Evolutionary conservation across 2,797 vertebrate genomes (phyloP).

Genomic region (Melanotaenia maccullochi): DNA sequence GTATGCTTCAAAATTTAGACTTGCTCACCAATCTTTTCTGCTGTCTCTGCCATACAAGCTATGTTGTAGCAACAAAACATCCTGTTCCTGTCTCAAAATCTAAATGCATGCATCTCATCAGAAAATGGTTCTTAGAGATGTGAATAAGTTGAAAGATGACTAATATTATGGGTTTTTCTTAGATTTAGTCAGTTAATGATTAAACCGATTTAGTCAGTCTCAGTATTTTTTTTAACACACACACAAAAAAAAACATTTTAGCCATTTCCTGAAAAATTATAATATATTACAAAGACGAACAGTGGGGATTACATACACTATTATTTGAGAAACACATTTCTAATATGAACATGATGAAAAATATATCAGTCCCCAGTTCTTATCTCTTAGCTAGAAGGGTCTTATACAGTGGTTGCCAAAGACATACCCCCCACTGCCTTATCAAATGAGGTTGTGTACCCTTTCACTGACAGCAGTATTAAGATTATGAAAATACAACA

Average conservation of each 20-base stretch:
- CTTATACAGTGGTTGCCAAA: conserved; percentile 8
- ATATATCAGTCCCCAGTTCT: neutral
- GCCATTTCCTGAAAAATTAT: neutral
- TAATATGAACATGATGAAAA: neutral
- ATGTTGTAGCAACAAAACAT: conserved; percentile 65
- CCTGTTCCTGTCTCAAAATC: conserved; percentile 64
- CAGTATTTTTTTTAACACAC: neutral
- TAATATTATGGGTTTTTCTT: conserved; percentile 36
- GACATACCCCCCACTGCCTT: neutral
- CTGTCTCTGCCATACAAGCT: conserved; percentile 79
- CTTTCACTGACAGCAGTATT: neutral
- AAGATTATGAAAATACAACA: neutral
- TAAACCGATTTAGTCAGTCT: neutral
- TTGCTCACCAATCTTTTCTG: conserved; percentile 84
- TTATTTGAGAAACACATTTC: neutral
- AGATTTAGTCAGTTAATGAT: conserved; percentile 22
- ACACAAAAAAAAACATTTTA: conserved; percentile 2
- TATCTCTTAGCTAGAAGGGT: neutral
- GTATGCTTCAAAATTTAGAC: conserved; percentile 80
- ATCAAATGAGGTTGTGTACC: neutral
- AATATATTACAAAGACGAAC: neutral
- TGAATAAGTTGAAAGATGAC: conserved; percentile 30
- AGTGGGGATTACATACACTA: neutral
- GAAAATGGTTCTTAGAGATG: conserved; percentile 25
- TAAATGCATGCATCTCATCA: conserved; percentile 62